Evolutionary conservation across 1,140 invertebrate species (phyloP).

Genomic region (Metaphire vulgaris): DNA sequence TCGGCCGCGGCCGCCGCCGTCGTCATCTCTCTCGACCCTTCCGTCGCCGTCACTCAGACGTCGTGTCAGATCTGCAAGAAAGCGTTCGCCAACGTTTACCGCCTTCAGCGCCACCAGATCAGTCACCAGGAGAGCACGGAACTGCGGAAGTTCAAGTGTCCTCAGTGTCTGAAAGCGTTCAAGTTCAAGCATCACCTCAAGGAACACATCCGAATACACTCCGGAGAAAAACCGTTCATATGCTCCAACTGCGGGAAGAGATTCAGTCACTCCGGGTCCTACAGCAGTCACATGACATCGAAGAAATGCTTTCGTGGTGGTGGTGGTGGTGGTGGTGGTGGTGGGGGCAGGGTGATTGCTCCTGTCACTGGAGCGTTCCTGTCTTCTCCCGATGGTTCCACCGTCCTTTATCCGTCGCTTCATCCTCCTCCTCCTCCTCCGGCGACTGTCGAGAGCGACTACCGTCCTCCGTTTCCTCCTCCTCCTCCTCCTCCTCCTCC

Average conservation of each 20-base stretch:
- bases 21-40: neutral
- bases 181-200: slow-evolving; percentile 99
- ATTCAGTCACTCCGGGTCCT: slow-evolving; percentile 98
- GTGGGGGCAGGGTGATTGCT: neutral
- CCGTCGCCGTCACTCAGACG: neutral
- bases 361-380: neutral
- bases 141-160: slow-evolving; percentile 91
- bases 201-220: slow-evolving; percentile 94
- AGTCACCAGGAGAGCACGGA: slow-evolving; percentile 90
- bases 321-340: neutral
- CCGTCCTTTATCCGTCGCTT: neutral
- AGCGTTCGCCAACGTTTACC: slow-evolving; percentile 91
- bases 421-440: too few species aligned
- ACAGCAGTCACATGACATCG: slow-evolving; percentile 98
- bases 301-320: slow-evolving; percentile 75
- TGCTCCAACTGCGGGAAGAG: slow-evolving; percentile 95
- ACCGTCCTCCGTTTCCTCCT: neutral
- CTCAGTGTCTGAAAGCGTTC: slow-evolving; percentile 96
- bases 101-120: slow-evolving; percentile 93
- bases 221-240: slow-evolving; percentile 90
- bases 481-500: too few species aligned
- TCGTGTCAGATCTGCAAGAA: slow-evolving; percentile 76
- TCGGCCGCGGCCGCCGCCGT: neutral
- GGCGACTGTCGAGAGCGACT: too few species aligned
- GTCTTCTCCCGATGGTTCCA: neutral